phyloP scores from a whole-genome alignment of 2,888 invertebrate species.

The Caenorhabditis virilis region DNA sequence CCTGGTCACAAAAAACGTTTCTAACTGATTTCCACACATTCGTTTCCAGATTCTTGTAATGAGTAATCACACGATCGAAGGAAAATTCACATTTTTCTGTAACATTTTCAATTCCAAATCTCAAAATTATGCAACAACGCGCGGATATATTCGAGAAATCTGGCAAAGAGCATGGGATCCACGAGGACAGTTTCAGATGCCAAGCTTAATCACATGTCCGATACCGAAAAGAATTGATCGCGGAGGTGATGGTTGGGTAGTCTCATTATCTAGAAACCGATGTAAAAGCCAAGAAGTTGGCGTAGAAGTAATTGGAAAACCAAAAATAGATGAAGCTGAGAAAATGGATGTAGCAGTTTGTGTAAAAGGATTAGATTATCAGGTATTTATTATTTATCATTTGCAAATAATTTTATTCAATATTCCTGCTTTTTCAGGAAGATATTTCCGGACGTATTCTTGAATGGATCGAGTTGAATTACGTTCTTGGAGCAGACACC shows the following conservation, averaged over 20 bases:
- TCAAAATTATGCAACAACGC: constrained; percentile 28
- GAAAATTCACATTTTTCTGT: constrained; percentile 35
- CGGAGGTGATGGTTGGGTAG: background rate
- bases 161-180: constrained; percentile 69
- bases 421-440: constrained; percentile 25
- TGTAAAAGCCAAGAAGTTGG: constrained; percentile 25
- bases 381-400: constrained; percentile 20
- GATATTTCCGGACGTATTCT: constrained; percentile 86
- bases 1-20: too few relatives aligned
- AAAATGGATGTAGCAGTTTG: constrained; percentile 46
- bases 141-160: constrained; percentile 59
- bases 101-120: constrained; percentile 26
- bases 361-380: constrained; percentile 81
- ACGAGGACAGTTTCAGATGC: constrained; percentile 57
- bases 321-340: constrained; percentile 1
- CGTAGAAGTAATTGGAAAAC: constrained; percentile 25
- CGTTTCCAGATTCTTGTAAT: constrained; percentile 44
- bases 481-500: constrained; percentile 80
- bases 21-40: too few relatives aligned
- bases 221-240: constrained; percentile 37
- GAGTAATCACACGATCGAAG: constrained; percentile 39
- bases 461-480: constrained; percentile 90
- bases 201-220: constrained; percentile 60
- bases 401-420: background rate
- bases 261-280: constrained; percentile 28